Base-by-base conservation (phyloP, 2,888 invertebrate genomes). In the Xylophagus ater region DNA sequence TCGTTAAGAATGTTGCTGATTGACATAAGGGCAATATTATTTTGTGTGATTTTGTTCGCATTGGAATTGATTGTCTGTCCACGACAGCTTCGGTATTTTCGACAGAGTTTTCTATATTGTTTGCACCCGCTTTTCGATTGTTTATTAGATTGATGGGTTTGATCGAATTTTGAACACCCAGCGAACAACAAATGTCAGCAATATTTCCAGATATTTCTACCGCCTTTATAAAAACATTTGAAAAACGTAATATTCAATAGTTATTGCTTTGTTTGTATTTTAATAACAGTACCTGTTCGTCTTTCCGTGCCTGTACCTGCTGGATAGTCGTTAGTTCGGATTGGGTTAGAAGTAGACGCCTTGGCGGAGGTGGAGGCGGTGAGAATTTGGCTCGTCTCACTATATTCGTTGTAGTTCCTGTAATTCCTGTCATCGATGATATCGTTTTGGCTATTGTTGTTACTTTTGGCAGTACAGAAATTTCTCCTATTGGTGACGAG, bases 181-280 rank as follows among this genome's bases (percentile, higher is more conserved):
- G 60, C 53, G 49, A 63, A 49, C 49, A 72, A 64, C 67, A 70
- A 69, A 54, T 67, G 65, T 65, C 64, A 65, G 63, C 64, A 65
- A 46, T 58, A 62, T 37, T 58, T 53, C 64, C 62, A 65, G 49
- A 65, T 52, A 51, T 58, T n/a, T 26, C 26, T 12, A 6, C 26
- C 12, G 26, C 26, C 26, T 6, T 6, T 6, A 13, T 26, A 9
- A 4, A 10, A 5, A 5, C 10, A 5, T 26, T 26, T 26, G n/a
- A n/a, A n/a, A n/a, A n/a, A n/a, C n/a, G n/a, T n/a, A n/a, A n/a
- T n/a, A n/a, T n/a, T n/a, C n/a, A n/a, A n/a, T n/a, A n/a, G n/a
- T n/a, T n/a, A n/a, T n/a, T n/a, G n/a, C n/a, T n/a, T n/a, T n/a
- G n/a, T n/a, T n/a, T n/a, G n/a, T n/a, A n/a, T n/a, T n/a, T n/a